Percentiles rank a stretch among this genome's conserved stretches.
Evolutionary conservation across 1,140 invertebrate genomes (phyloP).

Genomic region (Gonioctena quinquepunctata): DNA sequence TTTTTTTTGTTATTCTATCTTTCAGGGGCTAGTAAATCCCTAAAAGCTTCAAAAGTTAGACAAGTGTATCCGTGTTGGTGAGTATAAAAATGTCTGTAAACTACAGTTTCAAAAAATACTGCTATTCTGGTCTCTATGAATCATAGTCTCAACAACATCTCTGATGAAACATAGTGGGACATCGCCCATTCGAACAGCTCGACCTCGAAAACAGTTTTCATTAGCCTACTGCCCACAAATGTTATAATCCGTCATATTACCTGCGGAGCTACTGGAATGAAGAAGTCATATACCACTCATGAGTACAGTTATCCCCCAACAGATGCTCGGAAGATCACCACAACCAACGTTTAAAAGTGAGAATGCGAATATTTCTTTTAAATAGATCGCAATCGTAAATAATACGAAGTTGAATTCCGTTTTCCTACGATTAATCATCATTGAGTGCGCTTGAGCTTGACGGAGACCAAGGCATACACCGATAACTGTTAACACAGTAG

Average conservation of each 20-base stretch:
- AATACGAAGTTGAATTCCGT: not conserved
- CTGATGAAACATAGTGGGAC: too few relatives aligned
- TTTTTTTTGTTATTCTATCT: too few relatives aligned
- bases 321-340: not conserved
- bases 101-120: too few relatives aligned
- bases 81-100: too few relatives aligned
- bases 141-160: too few relatives aligned
- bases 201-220: not conserved
- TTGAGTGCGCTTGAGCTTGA: not conserved
- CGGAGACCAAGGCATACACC: not conserved
- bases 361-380: not conserved
- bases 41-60: too few relatives aligned
- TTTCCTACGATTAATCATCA: not conserved
- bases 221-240: not conserved
- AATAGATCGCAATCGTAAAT: not conserved
- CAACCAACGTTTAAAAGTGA: not conserved
- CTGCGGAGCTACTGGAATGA: not conserved
- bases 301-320: not conserved
- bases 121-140: too few relatives aligned
- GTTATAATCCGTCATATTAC: not conserved
- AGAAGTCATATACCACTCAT: not conserved
- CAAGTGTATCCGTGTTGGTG: too few relatives aligned
- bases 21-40: too few relatives aligned
- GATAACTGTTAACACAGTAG: not conserved
- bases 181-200: not conserved